Conservation (phyloP, 2,113 vertebrate species). For the Dendrocopos noguchii region DNA sequence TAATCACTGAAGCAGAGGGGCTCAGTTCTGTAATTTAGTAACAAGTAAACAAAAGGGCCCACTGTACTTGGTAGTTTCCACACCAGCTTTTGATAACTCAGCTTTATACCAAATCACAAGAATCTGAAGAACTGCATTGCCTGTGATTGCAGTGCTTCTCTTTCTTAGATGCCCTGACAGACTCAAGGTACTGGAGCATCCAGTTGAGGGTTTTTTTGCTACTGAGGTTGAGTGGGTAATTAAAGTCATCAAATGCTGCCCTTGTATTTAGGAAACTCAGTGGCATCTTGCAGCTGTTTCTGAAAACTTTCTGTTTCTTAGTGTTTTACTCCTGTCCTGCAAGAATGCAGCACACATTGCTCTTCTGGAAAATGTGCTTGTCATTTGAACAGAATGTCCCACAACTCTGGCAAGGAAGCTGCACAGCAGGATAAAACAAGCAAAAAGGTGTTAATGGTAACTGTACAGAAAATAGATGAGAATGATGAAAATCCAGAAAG, state of each 20-base stretch:
- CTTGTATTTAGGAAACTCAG: background rate
- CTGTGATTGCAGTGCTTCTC: background rate
- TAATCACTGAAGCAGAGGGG: constrained; percentile 23
- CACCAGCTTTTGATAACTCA: constrained; percentile 32
- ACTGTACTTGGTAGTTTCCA: constrained; percentile 33
- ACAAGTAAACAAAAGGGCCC: constrained; percentile 42
- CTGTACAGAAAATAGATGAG: background rate
- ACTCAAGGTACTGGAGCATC: background rate
- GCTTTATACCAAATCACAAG: background rate
- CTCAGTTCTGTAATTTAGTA: constrained; percentile 30
- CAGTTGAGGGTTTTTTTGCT: background rate
- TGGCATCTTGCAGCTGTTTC: background rate
- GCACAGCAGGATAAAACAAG: background rate
- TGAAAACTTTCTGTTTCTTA: background rate
- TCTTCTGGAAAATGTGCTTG: background rate
- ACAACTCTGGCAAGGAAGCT: background rate
- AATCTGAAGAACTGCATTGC: background rate
- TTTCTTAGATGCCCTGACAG: background rate
- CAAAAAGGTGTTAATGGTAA: background rate
- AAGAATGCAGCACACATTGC: background rate
- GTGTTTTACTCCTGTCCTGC: background rate
- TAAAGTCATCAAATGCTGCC: background rate
- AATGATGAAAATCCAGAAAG: background rate
- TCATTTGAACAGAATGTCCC: background rate
- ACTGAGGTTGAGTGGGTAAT: background rate